A percentile compares a stretch with the other conserved stretches of the same genome.
These are phyloP conservation scores for Branchipolynoe longqiensis DNA, from an alignment of 2,888 invertebrate genomes.

Conservation along the genomic window DNA sequence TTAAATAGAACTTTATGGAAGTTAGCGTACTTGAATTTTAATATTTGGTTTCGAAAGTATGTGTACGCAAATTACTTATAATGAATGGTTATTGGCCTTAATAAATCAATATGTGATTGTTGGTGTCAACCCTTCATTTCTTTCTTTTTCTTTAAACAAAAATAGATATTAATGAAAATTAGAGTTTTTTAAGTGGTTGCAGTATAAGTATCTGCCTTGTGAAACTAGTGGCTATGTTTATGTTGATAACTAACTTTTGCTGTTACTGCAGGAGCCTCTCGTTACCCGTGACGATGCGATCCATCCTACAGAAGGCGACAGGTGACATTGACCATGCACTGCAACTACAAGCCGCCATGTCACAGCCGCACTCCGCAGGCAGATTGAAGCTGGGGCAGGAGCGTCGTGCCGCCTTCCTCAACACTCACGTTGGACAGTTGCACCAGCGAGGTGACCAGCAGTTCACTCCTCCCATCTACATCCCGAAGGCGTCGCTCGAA, in stretches of 20 bases:
- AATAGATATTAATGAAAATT: too few species aligned
- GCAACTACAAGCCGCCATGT: constrained; percentile 37
- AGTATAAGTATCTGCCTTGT: neutral
- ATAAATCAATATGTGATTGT: too few species aligned
- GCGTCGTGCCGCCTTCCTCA: constrained; percentile 63
- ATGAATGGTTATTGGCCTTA: too few species aligned
- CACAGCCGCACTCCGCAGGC: neutral
- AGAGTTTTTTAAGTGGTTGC: neutral
- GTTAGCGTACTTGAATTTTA: too few species aligned
- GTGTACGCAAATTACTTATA: too few species aligned
- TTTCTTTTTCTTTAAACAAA: neutral
- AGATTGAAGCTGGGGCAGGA: constrained; percentile 62
- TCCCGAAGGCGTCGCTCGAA: constrained; percentile 17
- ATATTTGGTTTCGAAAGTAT: too few species aligned
- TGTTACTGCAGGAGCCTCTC: constrained; percentile 87
- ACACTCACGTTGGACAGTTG: constrained; percentile 21
- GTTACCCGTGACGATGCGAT: constrained; percentile 94
- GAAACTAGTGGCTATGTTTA: too few species aligned
- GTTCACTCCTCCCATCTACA: constrained; percentile 9
- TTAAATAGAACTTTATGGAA: too few species aligned
- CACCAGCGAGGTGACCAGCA: neutral
- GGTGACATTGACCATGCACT: constrained; percentile 69
- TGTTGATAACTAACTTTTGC: too few species aligned
- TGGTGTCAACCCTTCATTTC: neutral
- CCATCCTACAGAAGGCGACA: constrained; percentile 87